Evolutionary conservation across 2,113 vertebrate species (phyloP).

Genomic region (Mungos mungo): DNA sequence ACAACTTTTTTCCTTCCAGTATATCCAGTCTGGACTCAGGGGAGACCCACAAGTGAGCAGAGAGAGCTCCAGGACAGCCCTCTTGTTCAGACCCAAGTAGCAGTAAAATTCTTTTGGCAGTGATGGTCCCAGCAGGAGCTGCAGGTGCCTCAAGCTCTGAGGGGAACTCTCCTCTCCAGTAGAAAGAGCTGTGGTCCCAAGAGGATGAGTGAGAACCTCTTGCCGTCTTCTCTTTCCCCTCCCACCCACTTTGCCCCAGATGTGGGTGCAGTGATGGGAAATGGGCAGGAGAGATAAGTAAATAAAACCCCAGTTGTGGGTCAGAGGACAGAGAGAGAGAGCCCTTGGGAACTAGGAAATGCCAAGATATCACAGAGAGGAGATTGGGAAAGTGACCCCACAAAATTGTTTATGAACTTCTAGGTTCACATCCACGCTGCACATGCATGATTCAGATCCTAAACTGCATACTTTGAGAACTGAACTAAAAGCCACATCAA

Average conservation of each 20-base stretch:
- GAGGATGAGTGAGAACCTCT: not conserved
- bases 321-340: not conserved
- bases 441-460: not conserved
- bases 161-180: not conserved
- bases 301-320: not conserved
- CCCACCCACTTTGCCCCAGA: not conserved
- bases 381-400: not conserved
- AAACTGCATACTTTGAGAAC: not conserved
- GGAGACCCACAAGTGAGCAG: not conserved
- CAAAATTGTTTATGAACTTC: not conserved
- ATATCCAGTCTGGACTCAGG: not conserved
- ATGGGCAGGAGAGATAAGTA: not conserved
- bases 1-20: not conserved
- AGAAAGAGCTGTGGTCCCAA: not conserved
- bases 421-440: not conserved
- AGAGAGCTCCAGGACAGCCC: not conserved
- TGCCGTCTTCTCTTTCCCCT: not conserved
- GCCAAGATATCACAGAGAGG: not conserved
- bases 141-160: not conserved
- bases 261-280: not conserved
- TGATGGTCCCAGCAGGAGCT: not conserved
- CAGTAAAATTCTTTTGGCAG: not conserved
- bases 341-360: not conserved
- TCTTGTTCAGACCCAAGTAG: not conserved
- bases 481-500: not conserved